Evolutionary conservation across 2,113 vertebrate genomes (phyloP).

Genomic region (Passer domesticus): DNA sequence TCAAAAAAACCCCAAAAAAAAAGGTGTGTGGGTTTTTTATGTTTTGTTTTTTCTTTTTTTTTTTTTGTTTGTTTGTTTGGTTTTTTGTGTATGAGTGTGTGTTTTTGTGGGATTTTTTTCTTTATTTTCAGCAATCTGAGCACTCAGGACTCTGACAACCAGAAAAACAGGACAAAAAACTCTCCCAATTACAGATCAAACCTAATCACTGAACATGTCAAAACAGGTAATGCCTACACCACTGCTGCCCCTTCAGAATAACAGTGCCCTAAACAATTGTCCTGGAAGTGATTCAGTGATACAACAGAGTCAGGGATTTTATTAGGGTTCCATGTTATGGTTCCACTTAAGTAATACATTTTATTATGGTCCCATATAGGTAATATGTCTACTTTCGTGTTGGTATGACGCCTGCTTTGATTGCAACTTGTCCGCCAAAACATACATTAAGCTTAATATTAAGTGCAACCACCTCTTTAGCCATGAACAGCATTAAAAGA

Average conservation of each 20-base stretch:
- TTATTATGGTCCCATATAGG: background rate
- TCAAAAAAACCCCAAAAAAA: too few relatives aligned
- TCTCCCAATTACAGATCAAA: background rate
- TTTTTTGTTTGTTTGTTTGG: background rate
- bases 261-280: background rate
- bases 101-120: background rate
- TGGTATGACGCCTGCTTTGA: background rate
- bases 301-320: background rate
- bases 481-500: background rate
- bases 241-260: rapidly evolving
- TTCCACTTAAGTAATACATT: background rate
- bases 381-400: background rate
- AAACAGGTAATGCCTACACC: background rate
- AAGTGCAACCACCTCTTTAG: background rate
- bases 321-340: background rate
- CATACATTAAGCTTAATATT: background rate
- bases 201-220: background rate
- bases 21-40: too few relatives aligned
- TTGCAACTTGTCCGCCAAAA: background rate
- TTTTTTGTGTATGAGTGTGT: background rate
- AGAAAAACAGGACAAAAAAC: background rate
- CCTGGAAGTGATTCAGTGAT: background rate
- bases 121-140: background rate
- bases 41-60: background rate
- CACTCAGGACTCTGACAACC: rapidly evolving